phyloP scores from a whole-genome alignment of 2,888 invertebrate species.

The Trichogramma dendrolimi region DNA sequence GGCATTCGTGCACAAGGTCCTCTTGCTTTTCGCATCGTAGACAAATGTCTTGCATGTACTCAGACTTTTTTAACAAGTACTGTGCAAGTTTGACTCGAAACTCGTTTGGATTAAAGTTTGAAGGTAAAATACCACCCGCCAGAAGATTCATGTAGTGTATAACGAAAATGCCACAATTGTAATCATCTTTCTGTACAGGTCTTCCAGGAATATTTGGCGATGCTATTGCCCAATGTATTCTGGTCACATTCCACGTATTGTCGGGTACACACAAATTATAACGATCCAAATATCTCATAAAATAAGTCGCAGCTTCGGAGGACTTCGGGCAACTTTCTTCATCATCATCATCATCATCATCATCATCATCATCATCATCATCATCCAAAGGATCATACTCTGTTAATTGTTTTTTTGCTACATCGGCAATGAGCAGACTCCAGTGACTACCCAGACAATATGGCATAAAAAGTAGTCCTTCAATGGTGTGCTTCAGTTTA shows the following conservation, averaged over 20 bases:
- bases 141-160: conserved; percentile 7
- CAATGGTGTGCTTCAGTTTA: not conserved
- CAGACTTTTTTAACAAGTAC: not conserved
- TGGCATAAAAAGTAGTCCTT: conserved; percentile 20
- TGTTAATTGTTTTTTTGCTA: conserved; percentile 1
- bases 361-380: not conserved
- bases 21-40: not conserved
- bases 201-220: not conserved
- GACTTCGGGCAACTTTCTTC: too few relatives aligned
- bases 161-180: conserved; percentile 5
- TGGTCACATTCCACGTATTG: too few relatives aligned
- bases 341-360: not conserved
- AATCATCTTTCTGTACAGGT: not conserved
- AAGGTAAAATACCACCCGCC: not conserved
- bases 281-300: not conserved
- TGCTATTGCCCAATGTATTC: not conserved
- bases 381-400: conserved; percentile 8
- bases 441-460: conserved; percentile 1
- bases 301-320: not conserved
- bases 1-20: too few relatives aligned
- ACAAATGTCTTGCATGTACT: not conserved
- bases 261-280: not conserved
- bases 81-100: not conserved
- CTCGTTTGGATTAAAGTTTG: not conserved
- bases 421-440: conserved; percentile 7